Base-by-base conservation (phyloP, 2,797 vertebrate species). In the Microhierax caerulescens region DNA sequence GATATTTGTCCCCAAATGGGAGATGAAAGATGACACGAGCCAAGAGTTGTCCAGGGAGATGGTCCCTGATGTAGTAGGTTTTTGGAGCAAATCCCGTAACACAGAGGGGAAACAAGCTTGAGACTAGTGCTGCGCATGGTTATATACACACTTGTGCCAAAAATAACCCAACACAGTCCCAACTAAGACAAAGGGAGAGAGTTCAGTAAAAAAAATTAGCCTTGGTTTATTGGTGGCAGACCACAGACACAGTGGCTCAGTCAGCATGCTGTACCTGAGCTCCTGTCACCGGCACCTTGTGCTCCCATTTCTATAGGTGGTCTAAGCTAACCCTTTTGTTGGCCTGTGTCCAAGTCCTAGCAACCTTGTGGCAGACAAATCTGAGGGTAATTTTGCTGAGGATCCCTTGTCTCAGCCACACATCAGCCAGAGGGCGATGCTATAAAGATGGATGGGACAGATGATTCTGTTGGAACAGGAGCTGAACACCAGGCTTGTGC, bases 181-280 rank as follows among this genome's bases (percentile, higher is more conserved):
- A 34, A 10, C 5, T 45, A 64, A 41, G 72, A 34, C 20, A 64
- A 64, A 93, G 10, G 2, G 47, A 64, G 25, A 47, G n/a, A 63
- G 23, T 32, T 22, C 9, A 59, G 68, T 25, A 47, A 81, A 82
- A 82, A 82, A 37, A 48, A 9, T 9, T 25, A 74, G n/a, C 28
- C 16, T 61, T 1, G 0, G 43, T 85, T 79, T 32, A 9, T 18
- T 50, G 48, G 12, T 81, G 70, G 27, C 50, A 36, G 59, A 39
- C 37, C 18, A 53, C 57, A 43, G 54, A 16, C 17, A 18, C 13
- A 6, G 51, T 12, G 34, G 39, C 10, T 68, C n/a, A 7, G 17
- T 9, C 28, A 27, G 0, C 0, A 4, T 68, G 37, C n/a, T 60
- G 28, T 30, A n/a, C 15, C 24, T 30, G 23, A 72, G 18, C 53